Evolutionary conservation across 2,113 vertebrate species (phyloP), one percentile per base, ranked within the genome.

Genomic region (Pangasianodon hypophthalmus): DNA sequence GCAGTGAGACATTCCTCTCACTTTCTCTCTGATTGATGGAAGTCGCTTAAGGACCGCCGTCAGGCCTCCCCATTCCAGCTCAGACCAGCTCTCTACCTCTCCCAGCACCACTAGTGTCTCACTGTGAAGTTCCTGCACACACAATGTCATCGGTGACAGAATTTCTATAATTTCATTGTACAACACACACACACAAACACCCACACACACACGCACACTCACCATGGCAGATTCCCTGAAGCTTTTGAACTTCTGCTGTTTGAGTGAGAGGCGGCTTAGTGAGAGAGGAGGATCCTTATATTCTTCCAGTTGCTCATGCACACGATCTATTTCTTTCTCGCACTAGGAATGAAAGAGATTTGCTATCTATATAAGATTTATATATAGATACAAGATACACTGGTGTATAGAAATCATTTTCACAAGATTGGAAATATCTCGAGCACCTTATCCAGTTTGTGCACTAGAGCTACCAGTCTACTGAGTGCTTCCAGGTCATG

Each of bases 401-500:
- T 16, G 9, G 56, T 44, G 0, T 29, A 54, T 6, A 46, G 37
- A 29, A 85, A 26, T 54, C n/a, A 6, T 6, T 54, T 52, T 14
- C 26, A 67, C 16, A 73, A 21, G 10, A 10, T 19, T 86, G 29
- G n/a, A n/a, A 41, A 32, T 50, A 14, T 84, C 37, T 19, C 10
- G 62, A 91, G 86, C 52, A 97, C 97, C 96, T 97, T 96, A 44
- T 95, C 94, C 91, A 97, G 95, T 92, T 91, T 95, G 52, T 95
- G 92, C 88, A 92, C 95, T 62, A 94, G 92, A 14, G 91, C 86
- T 0, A 95, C 95, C 46, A 96, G 94, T 62, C 94, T 92, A 50
- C 95, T 92, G 32, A 96, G 95, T 0, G 95, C 94, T 13, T 97
- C 97, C 92, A 97, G 95, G 83, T 96, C 94, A 3, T 96, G 95